A percentile compares a stretch with the other conserved stretches of the same genome.
Evolutionary conservation across 2,113 vertebrate species (phyloP).

Genomic region (Daboia siamensis): DNA sequence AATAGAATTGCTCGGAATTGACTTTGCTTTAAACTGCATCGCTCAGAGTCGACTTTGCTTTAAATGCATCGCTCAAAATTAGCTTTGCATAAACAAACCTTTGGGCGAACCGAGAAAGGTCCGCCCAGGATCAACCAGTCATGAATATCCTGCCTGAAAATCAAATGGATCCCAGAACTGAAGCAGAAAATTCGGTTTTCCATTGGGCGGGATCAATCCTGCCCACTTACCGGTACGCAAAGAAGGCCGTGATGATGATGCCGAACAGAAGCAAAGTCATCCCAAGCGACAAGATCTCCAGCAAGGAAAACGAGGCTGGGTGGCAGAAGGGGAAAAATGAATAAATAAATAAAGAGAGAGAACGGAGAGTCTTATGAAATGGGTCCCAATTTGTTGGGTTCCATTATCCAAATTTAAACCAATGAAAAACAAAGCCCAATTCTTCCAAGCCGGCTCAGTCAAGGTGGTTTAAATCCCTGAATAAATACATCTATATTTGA

Average conservation of each 20-base stretch:
- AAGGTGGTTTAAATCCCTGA: neutral
- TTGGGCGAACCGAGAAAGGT: neutral
- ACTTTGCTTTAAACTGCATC: neutral
- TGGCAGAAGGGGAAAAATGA: neutral
- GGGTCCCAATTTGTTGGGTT: neutral
- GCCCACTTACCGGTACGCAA: constrained; percentile 82
- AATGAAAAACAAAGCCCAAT: neutral
- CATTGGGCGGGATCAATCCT: neutral
- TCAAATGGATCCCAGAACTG: neutral
- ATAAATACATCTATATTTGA: neutral
- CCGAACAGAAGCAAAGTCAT: constrained; percentile 81
- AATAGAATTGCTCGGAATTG: neutral
- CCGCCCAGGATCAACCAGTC: neutral
- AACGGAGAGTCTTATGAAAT: no score
- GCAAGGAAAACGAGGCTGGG: constrained; percentile 78
- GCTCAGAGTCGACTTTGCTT: neutral
- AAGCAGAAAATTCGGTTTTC: neutral
- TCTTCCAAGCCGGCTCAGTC: neutral
- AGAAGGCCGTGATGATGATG: constrained; percentile 78
- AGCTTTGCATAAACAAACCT: neutral
- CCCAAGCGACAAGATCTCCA: constrained; percentile 85
- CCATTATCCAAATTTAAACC: neutral
- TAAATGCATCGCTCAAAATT: neutral
- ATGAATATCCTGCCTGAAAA: neutral
- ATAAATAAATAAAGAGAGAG: neutral